Evolutionary conservation across 2,113 vertebrate species (phyloP).

Genomic region (Cynopterus brachyotis): DNA sequence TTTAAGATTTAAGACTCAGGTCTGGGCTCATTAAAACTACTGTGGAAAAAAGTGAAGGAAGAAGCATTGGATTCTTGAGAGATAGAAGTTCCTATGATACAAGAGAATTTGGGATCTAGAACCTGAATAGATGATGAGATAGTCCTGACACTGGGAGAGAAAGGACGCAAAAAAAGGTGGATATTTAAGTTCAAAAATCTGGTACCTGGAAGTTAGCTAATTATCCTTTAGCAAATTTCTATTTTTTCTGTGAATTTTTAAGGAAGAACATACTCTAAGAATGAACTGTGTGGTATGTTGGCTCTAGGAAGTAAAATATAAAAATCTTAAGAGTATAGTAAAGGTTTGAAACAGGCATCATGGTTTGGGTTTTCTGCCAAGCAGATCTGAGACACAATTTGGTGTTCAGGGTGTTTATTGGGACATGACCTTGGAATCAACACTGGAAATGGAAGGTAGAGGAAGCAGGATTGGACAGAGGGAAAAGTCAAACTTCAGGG

Average conservation of each 20-base stretch:
- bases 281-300: not conserved
- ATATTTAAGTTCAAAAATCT: not conserved
- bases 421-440: not conserved
- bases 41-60: too few relatives aligned
- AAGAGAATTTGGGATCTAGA: not conserved
- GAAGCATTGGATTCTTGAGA: too few relatives aligned
- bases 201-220: not conserved
- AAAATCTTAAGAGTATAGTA: not conserved
- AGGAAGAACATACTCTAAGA: not conserved
- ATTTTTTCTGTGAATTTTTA: not conserved
- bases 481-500: not conserved
- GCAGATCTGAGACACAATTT: not conserved
- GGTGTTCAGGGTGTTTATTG: not conserved
- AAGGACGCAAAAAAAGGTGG: not conserved
- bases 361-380: not conserved
- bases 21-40: too few relatives aligned
- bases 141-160: not conserved
- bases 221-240: not conserved
- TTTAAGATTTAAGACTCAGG: too few relatives aligned
- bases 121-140: not conserved
- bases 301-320: not conserved
- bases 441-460: not conserved
- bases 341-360: not conserved
- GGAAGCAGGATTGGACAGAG: not conserved
- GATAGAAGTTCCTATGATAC: too few relatives aligned